A percentile compares a stretch with the other conserved stretches of the same genome.
Evolutionary conservation across 2,113 vertebrate genomes (phyloP).

Genomic region (Tupaia chinensis): DNA sequence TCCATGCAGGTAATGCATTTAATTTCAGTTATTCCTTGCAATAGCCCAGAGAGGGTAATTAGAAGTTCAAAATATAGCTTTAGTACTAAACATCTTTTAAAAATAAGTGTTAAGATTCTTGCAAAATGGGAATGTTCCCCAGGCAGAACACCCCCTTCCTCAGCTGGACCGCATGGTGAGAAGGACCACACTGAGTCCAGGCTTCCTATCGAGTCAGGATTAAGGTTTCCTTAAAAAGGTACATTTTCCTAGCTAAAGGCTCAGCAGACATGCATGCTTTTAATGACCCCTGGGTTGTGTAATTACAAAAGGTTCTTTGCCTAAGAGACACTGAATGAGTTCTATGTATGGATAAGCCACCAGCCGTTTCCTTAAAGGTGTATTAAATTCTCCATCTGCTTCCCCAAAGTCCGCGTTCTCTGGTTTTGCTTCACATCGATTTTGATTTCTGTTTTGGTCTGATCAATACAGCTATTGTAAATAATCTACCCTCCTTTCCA

Average conservation of each 20-base stretch:
- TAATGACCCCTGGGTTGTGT: background rate
- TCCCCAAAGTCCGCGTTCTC: background rate
- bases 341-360: background rate
- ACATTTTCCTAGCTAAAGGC: background rate
- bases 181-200: background rate
- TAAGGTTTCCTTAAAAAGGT: background rate
- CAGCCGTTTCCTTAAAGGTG: background rate
- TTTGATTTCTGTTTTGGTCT: constrained; percentile 36
- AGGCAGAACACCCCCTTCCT: background rate
- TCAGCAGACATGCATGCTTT: background rate
- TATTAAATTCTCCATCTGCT: background rate
- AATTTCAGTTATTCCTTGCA: background rate
- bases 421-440: background rate
- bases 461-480: constrained; percentile 8
- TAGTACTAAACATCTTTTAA: background rate
- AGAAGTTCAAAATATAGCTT: background rate
- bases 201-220: background rate
- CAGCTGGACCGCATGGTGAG: background rate
- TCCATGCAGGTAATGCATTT: background rate
- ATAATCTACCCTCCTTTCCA: background rate
- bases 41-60: background rate
- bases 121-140: background rate
- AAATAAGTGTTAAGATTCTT: constrained; percentile 3
- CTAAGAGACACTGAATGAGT: background rate
- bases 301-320: constrained; percentile 26